Evolutionary conservation across 2,888 invertebrate genomes (phyloP).

Genomic region (Plebejus melissa): DNA sequence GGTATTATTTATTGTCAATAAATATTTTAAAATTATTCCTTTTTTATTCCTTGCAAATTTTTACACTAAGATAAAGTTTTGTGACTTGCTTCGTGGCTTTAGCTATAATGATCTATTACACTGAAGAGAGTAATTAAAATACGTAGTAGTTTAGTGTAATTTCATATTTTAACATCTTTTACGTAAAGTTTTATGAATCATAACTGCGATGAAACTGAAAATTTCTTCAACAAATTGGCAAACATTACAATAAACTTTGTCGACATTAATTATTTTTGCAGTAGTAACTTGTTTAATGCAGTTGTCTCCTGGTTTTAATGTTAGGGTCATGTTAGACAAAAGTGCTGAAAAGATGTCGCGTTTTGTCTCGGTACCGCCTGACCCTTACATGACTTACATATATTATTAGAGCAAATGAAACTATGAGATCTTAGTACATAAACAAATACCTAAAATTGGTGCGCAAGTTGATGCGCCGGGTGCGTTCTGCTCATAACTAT

Average conservation of each 20-base stretch:
- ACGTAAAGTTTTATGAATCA: not conserved
- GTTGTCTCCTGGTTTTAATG: no score
- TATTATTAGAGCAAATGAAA: no score
- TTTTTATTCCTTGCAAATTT: conserved; percentile 29
- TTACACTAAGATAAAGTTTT: conserved; percentile 1
- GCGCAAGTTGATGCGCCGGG: no score
- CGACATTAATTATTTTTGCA: not conserved
- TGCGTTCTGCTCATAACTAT: no score
- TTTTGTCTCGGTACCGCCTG: no score
- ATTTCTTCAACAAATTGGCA: not conserved
- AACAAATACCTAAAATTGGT: no score
- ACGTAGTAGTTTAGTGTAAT: not conserved
- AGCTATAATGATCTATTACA: not conserved
- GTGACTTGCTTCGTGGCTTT: not conserved
- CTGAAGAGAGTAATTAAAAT: not conserved
- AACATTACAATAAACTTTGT: not conserved
- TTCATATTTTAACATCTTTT: not conserved
- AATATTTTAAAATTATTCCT: conserved; percentile 41
- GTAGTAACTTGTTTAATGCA: not conserved
- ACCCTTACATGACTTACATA: no score
- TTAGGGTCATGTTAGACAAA: no score
- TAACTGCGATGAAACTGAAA: not conserved
- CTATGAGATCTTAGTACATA: no score
- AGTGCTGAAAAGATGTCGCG: no score
- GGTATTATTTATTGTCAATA: conserved; percentile 38